phyloP scores from a whole-genome alignment of 1,140 invertebrate genomes.

The Platyura marginata region DNA sequence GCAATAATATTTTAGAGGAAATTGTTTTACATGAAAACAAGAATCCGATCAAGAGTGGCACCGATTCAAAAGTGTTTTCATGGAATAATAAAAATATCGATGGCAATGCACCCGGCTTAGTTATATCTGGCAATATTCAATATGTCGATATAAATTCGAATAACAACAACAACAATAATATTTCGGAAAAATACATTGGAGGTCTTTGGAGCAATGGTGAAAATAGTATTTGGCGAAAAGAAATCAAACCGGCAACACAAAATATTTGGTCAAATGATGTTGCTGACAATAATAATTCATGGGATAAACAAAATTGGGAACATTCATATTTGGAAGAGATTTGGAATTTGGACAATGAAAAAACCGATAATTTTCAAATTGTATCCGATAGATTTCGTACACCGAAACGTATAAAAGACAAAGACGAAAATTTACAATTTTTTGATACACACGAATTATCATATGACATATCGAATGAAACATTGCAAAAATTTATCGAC shows the following conservation, averaged over 20 bases:
- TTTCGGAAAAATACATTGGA: too few relatives aligned
- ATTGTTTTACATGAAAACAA: too few relatives aligned
- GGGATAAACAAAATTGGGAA: constrained; percentile 6
- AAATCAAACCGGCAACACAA: background rate
- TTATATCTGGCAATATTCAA: constrained; percentile 1
- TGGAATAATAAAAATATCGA: background rate
- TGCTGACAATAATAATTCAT: background rate
- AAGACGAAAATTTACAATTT: background rate
- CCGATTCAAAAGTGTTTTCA: background rate
- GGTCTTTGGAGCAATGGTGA: constrained; percentile 3
- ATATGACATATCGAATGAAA: background rate
- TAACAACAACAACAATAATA: constrained; percentile 1
- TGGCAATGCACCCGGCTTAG: background rate
- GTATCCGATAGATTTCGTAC: too few relatives aligned
- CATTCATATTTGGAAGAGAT: constrained; percentile 9
- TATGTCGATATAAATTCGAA: constrained; percentile 1
- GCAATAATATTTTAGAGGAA: background rate
- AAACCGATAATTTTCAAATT: too few relatives aligned
- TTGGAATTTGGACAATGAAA: constrained; percentile 3
- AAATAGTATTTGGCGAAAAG: constrained; percentile 3
- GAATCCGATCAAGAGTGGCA: too few relatives aligned
- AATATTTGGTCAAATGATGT: background rate
- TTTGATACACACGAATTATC: background rate
- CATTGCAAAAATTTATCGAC: background rate
- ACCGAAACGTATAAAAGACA: background rate